A percentile compares a stretch with the other conserved stretches of the same genome.
Conservation (phyloP, 64 coral and sea anemone species). For the Pocillopora damicornis region DNA sequence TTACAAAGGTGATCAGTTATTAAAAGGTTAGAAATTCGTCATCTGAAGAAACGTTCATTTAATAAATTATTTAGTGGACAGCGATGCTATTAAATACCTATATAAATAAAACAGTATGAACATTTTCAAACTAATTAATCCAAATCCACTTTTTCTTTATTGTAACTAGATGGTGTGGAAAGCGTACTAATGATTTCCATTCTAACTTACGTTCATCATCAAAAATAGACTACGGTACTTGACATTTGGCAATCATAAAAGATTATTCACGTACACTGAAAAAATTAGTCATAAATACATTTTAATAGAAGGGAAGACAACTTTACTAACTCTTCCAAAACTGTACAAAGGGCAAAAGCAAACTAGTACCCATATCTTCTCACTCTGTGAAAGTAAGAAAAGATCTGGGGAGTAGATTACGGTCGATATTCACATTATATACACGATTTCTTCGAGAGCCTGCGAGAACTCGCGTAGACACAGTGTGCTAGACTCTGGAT, state of each 20-base stretch:
- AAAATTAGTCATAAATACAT: no score
- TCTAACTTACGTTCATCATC: not conserved
- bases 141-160: not conserved
- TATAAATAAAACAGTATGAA: conserved; percentile 32
- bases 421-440: no score
- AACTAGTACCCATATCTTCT: no score
- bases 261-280: conserved; percentile 4
- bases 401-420: no score
- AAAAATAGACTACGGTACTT: conserved; percentile 15
- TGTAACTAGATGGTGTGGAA: not conserved
- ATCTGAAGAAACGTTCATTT: not conserved
- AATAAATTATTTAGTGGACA: not conserved
- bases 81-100: conserved; percentile 30
- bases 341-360: no score
- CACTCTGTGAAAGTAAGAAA: no score
- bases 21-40: not conserved
- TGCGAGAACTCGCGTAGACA: no score
- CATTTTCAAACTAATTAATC: conserved; percentile 11
- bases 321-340: no score
- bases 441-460: no score
- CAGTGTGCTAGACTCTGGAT: no score
- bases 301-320: no score
- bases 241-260: not conserved
- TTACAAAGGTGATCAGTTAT: conserved; percentile 5
- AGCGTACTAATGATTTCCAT: no score